A percentile compares a stretch with the other conserved stretches of the same genome.
Conservation (phyloP, 2,888 invertebrate species). For the Notocelia uddmanniana region DNA sequence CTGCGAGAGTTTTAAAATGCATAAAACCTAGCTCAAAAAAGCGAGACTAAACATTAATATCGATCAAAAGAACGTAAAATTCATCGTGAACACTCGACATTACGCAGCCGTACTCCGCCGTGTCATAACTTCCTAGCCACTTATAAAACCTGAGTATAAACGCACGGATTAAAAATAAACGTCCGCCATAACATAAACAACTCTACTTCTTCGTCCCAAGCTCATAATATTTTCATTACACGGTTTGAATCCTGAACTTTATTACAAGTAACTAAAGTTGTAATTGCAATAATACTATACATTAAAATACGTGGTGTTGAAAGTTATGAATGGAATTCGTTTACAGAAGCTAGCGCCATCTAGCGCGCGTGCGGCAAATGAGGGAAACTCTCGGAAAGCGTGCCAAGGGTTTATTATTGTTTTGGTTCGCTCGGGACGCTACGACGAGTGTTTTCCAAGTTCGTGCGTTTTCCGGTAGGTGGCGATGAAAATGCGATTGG, state of each 20-base stretch:
- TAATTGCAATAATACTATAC: not conserved
- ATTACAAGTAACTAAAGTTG: not conserved
- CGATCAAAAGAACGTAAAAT: conserved; percentile 6
- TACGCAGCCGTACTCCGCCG: conserved; percentile 56
- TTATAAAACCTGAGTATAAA: conserved; percentile 64
- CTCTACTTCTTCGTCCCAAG: conserved; percentile 49
- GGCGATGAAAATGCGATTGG: conserved; percentile 52
- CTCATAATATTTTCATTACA: not conserved
- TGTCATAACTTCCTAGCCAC: conserved; percentile 77
- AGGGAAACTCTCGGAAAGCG: conserved; percentile 59
- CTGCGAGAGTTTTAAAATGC: not conserved
- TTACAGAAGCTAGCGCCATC: conserved; percentile 64
- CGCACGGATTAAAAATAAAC: conserved; percentile 80
- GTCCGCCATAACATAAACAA: conserved; percentile 70
- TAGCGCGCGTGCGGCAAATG: conserved; percentile 55
- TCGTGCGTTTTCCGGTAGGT: conserved; percentile 53
- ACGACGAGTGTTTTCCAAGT: conserved; percentile 48
- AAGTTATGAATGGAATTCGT: not conserved
- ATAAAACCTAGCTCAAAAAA: not conserved
- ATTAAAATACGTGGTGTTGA: not conserved
- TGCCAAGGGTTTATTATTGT: conserved; percentile 57
- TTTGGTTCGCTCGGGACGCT: conserved; percentile 49
- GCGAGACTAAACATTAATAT: not conserved
- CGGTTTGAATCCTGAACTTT: not conserved
- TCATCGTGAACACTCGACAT: conserved; percentile 23